Conservation (phyloP, 2,113 vertebrate species). For the Lycaon pictus region DNA sequence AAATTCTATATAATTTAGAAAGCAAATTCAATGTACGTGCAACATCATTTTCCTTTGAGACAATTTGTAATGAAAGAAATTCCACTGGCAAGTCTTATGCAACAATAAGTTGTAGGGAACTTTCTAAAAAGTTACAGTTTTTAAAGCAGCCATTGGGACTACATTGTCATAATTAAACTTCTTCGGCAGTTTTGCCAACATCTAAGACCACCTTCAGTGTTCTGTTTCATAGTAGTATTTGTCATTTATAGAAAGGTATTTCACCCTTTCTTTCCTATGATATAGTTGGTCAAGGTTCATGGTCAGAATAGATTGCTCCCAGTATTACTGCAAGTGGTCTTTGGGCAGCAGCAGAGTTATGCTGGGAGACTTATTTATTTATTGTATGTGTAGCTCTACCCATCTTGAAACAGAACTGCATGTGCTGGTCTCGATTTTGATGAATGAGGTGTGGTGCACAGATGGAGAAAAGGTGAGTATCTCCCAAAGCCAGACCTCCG, state of each 20-base stretch:
- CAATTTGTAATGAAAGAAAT: neutral
- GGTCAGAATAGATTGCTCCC: neutral
- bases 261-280: neutral
- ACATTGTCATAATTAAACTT: neutral
- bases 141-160: neutral
- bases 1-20: neutral
- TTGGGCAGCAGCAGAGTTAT: neutral
- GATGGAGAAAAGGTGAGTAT: constrained; percentile 65
- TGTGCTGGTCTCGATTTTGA: constrained; percentile 43
- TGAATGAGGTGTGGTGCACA: constrained; percentile 68
- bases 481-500: constrained; percentile 66
- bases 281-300: constrained; percentile 33
- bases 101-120: neutral
- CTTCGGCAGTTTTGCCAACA: neutral
- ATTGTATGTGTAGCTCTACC: neutral
- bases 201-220: neutral
- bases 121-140: neutral
- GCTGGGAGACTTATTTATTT: neutral
- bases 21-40: neutral
- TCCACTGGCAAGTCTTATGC: neutral
- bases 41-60: constrained; percentile 8
- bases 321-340: constrained; percentile 35
- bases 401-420: constrained; percentile 10
- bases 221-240: neutral
- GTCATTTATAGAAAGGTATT: neutral